A percentile compares a stretch with the other conserved stretches of the same genome.
Evolutionary conservation across 2,113 vertebrate genomes (phyloP).

Genomic region (Phyllopteryx taeniolatus): DNA sequence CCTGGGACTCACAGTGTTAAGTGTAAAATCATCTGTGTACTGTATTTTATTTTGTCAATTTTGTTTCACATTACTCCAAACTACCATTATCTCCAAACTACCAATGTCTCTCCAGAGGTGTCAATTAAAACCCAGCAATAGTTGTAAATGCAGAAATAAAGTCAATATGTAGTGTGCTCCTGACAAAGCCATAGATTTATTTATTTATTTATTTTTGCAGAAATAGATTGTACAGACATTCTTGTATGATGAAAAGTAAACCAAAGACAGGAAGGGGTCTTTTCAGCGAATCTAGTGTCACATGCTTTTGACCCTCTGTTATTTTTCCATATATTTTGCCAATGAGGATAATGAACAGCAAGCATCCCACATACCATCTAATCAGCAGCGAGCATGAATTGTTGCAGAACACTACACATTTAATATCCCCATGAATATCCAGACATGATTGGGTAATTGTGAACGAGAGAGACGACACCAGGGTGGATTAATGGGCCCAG

Average conservation of each 20-base stretch:
- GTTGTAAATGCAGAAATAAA: not conserved
- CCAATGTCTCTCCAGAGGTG: no score
- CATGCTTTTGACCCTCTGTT: conserved; percentile 49
- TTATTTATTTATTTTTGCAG: not conserved
- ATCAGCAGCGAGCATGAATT: conserved; percentile 49
- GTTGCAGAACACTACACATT: conserved; percentile 66
- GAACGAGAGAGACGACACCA: conserved; percentile 58
- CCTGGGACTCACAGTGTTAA: no score
- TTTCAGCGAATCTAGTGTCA: conserved; percentile 7
- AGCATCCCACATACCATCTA: conserved; percentile 47
- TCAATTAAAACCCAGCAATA: not conserved
- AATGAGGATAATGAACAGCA: conserved; percentile 38
- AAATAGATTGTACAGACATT: not conserved
- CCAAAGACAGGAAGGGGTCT: conserved; percentile 40
- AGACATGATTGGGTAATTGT: conserved; percentile 67
- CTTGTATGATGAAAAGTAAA: conserved; percentile 31
- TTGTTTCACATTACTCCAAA: no score
- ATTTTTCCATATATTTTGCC: conserved; percentile 47
- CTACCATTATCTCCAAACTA: no score
- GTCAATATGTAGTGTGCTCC: not conserved
- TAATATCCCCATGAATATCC: conserved; percentile 72
- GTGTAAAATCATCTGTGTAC: no score
- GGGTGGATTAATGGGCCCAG: conserved; percentile 74
- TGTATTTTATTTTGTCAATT: no score
- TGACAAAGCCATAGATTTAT: not conserved